These are phyloP conservation scores for Eurosta solidaginis DNA, from an alignment of 1,140 invertebrate species.

Conservation along the genomic window DNA sequence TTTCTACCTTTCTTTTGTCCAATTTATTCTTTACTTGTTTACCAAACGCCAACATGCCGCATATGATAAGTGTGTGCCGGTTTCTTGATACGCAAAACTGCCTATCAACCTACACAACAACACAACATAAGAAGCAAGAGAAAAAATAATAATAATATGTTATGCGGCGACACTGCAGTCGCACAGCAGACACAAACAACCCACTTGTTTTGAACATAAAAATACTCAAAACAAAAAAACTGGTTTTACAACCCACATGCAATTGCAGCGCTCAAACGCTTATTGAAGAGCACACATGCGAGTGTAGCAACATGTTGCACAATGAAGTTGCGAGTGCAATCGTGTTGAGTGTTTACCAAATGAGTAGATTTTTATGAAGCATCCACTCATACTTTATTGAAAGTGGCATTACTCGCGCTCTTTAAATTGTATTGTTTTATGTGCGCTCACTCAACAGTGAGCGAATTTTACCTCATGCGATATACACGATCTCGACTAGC, in stretches of 20 bases:
- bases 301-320: background rate
- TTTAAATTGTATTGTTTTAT: background rate
- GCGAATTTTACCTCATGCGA: background rate
- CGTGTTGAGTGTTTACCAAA: background rate
- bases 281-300: background rate
- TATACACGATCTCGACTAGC: conserved; percentile 22
- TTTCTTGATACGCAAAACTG: background rate
- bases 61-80: background rate
- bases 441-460: background rate
- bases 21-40: background rate
- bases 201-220: background rate
- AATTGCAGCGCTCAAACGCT: background rate
- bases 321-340: background rate
- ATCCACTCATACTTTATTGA: no score
- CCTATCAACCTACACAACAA: background rate
- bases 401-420: background rate
- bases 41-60: conserved; percentile 5
- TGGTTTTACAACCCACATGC: conserved; percentile 9
- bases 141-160: background rate
- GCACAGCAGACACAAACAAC: background rate
- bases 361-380: no score
- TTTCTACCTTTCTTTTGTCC: background rate
- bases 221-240: background rate
- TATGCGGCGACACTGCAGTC: background rate
- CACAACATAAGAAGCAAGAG: background rate